Evolutionary conservation across 2,113 vertebrate genomes (phyloP), one percentile per base, ranked within the genome.

Genomic region (Acrocephalus arundinaceus): DNA sequence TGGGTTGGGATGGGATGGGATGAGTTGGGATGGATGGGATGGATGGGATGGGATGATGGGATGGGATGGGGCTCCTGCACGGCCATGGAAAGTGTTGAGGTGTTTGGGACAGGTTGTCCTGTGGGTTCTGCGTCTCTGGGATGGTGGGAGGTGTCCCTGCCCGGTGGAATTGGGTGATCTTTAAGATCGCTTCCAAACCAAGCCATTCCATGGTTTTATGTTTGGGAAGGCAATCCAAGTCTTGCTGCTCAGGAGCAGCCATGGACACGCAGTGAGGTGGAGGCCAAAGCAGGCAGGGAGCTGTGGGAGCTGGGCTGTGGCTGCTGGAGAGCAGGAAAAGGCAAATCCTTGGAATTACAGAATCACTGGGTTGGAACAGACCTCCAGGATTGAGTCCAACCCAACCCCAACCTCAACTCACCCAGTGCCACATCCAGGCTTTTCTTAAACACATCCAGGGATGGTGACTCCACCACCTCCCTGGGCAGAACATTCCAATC

Each of bases 241-340:
- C 3, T 33, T 45, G 63, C 22, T 33, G 80, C 41, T 76, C 39
- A 5, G 30, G 51, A 14, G 1, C 25, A 10, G 19, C 35, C 12
- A 0, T 19, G 45, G 49, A 4, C 17, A 22, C 7, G 3, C 17
- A 6, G 49, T 17, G 68, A 62, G 80, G 1, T 49, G 35, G 51
- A 21, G 78, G 11, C 20, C n/a, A 39, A 14, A 55, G 35, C 28
- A 28, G 9, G 2, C 25, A 13, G 33, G 0, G n/a, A 45, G 2
- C 19, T 33, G 6, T 37, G 51, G 52, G 16, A 71, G 55, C 48
- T 80, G 49, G 39, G 63, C 25, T 77, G 33, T 9, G 62, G 9
- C 15, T 92, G 13, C 0, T 62, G 48, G 57, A 52, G 45, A 7
- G 9, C 4, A 45, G 55, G 81, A 23, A 2, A 30, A 62, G 39